Evolutionary conservation across 2,797 vertebrate species (phyloP), one percentile per base, ranked within the genome.

Genomic region (Hydrocynus forskahlii): DNA sequence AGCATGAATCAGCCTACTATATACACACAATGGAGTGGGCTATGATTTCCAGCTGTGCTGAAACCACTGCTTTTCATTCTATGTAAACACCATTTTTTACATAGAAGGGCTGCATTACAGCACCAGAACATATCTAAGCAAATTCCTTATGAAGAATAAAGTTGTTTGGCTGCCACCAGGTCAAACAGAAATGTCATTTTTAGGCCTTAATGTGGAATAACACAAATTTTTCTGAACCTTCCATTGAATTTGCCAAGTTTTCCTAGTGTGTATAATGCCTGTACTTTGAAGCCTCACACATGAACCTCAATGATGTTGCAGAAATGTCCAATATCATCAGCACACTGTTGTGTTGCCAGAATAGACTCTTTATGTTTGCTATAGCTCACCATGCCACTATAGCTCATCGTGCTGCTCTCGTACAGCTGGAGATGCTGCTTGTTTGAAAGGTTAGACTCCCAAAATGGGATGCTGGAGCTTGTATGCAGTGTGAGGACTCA

Each of bases 1-100:
- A 25, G 59, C 68, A 81, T 70, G 17, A 14, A 81, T 79, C 76
- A 83, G 86, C 86, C 78, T 79, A 83, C 81, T 71, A 63, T 82
- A 80, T 77, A 76, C 71, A 73, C 71, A 7, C 12, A 38, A 14
- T 64, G 16, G 1, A 75, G 78, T 75, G 50, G 43, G 81, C 50
- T 45, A 71, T 52, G 54, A 75, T 63, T 82, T 7, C 64, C 73
- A 66, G 75, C 76, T 79, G 76, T 83, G 79, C 68, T 69, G 7
- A 72, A 75, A 69, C 35, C 68, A 48, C 69, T 63, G 75, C 69
- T 66, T 78, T 69, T 85, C 71, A 67, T 38, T 81, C 76, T 73
- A 81, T 71, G 79, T 81, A 73, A 29, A 71, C 77, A 78, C 14
- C 19, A 60, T 59, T 59, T 59, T 75, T 64, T 64, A 66, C 40